Evolutionary conservation across 2,113 vertebrate genomes (phyloP).

Genomic region (Bubo blakistoni): DNA sequence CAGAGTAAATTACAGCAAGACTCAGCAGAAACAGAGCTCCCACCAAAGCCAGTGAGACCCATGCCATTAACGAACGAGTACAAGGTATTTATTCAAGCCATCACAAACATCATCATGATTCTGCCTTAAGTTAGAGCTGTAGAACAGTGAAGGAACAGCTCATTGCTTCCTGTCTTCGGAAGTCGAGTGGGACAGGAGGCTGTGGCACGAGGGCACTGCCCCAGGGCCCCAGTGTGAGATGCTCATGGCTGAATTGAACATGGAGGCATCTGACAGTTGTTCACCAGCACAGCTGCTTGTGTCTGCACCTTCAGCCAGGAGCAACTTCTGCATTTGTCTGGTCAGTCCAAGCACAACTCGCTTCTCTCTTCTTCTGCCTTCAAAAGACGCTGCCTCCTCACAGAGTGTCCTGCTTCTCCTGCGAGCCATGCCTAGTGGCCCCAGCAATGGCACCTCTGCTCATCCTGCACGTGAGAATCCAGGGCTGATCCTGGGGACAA

Average conservation of each 20-base stretch:
- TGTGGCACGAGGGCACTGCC: background rate
- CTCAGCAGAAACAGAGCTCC: background rate
- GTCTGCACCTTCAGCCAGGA: background rate
- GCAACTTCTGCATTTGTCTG: background rate
- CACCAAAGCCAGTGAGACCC: background rate
- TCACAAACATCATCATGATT: background rate
- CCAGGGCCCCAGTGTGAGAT: accelerated
- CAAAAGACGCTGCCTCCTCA: background rate
- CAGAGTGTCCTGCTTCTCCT: accelerated
- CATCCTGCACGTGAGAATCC: background rate
- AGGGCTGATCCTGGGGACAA: background rate
- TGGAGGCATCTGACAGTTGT: accelerated
- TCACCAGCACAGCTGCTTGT: background rate
- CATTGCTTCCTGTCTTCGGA: background rate
- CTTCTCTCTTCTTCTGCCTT: background rate
- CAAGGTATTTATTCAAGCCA: background rate
- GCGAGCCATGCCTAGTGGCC: background rate
- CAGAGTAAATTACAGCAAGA: background rate
- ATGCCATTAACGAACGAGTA: accelerated
- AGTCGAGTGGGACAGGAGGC: accelerated
- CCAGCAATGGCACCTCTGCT: background rate
- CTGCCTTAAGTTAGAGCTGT: background rate
- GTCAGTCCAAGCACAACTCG: background rate
- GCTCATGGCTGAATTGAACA: accelerated
- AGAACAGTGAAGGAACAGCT: background rate